Conservation (phyloP, 2,113 vertebrate genomes). For the Gnathonemus echidnorhynchus region DNA sequence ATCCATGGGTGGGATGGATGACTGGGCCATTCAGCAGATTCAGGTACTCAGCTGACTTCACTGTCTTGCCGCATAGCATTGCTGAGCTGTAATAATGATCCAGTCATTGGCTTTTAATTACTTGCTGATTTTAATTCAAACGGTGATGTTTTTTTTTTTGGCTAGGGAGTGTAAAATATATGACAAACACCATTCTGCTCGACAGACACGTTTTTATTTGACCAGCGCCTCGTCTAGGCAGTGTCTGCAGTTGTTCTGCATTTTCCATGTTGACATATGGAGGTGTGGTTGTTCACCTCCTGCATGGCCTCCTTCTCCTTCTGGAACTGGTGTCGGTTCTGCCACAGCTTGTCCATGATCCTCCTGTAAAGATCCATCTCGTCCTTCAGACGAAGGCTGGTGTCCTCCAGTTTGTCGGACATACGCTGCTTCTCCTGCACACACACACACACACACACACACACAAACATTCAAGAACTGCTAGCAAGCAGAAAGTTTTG, state of each 20-base stretch:
- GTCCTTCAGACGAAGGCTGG: slow-evolving; percentile 84
- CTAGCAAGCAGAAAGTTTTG: background rate
- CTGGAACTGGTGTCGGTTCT: slow-evolving; percentile 87
- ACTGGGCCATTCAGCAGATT: too few relatives aligned
- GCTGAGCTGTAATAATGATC: too few relatives aligned
- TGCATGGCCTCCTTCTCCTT: slow-evolving; percentile 91
- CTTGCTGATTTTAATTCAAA: too few relatives aligned
- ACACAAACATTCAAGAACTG: background rate
- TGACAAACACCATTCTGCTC: background rate
- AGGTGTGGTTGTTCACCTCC: slow-evolving; percentile 61
- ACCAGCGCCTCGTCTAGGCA: background rate
- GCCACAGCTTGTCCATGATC: slow-evolving; percentile 90
- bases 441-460: background rate
- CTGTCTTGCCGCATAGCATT: too few relatives aligned
- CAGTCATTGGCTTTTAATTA: too few relatives aligned
- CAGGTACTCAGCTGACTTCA: too few relatives aligned
- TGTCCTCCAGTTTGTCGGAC: slow-evolving; percentile 88
- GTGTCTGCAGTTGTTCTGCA: background rate
- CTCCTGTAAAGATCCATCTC: slow-evolving; percentile 94
- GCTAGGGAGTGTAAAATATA: background rate
- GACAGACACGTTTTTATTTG: background rate
- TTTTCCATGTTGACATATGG: background rate
- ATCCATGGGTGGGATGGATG: too few relatives aligned
- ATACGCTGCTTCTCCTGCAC: slow-evolving; percentile 88
- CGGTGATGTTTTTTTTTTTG: too few relatives aligned